Conservation (phyloP, 2,797 vertebrate genomes). For the Monodelphis domestica region DNA sequence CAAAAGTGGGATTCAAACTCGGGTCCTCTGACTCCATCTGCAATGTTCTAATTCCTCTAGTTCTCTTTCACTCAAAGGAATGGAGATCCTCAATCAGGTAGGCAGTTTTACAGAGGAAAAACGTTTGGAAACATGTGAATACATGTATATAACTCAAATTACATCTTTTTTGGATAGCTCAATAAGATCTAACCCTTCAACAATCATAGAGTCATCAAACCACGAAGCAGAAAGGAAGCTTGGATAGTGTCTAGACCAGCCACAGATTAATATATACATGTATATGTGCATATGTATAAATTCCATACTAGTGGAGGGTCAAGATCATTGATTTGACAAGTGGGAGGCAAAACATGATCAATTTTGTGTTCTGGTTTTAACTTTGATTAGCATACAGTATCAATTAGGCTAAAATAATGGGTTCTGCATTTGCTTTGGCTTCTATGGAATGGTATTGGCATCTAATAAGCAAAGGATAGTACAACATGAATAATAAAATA, state of each 20-base stretch:
- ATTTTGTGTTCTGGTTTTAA: background rate
- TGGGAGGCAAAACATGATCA: background rate
- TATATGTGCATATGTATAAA: too few species aligned
- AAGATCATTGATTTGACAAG: background rate
- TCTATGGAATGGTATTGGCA: background rate
- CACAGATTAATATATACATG: background rate
- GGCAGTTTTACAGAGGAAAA: background rate
- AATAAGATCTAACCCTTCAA: background rate
- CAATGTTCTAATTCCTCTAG: background rate
- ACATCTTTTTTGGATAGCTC: background rate
- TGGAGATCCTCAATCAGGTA: background rate
- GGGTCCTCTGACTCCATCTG: background rate
- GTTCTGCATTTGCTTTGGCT: background rate
- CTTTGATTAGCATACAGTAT: background rate
- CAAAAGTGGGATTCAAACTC: background rate
- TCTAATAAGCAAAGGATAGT: background rate
- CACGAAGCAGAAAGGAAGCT: background rate
- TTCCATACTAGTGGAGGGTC: background rate
- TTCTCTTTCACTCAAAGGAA: background rate
- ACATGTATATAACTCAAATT: background rate
- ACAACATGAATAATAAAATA: background rate
- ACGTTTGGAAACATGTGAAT: background rate
- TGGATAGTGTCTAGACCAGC: background rate
- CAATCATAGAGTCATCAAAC: background rate
- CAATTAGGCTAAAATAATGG: background rate